A percentile compares a stretch with the other conserved stretches of the same genome.
phyloP scores from a whole-genome alignment of 2,797 vertebrate species.

The Dicrostonyx torquatus region DNA sequence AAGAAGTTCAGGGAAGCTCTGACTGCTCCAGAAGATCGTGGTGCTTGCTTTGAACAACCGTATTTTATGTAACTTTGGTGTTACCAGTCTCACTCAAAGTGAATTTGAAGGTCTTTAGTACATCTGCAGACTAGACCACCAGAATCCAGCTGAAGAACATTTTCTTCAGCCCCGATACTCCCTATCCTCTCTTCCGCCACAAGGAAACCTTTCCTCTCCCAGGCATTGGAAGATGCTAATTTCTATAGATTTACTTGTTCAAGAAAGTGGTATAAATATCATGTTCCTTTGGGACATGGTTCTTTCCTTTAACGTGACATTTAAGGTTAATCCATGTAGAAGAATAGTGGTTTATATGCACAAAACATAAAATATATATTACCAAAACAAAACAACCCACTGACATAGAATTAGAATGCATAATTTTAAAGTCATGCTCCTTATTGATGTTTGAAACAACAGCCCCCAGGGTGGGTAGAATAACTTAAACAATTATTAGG shows the following conservation, averaged over 20 bases:
- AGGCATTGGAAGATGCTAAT: background rate
- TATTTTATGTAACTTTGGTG: background rate
- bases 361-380: background rate
- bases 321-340: background rate
- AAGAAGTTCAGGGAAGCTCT: background rate
- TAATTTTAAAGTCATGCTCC: background rate
- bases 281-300: background rate
- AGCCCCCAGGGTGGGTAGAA: background rate
- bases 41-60: background rate
- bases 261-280: background rate
- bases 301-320: slow-evolving; percentile 5
- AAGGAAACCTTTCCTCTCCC: background rate
- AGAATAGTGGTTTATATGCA: slow-evolving; percentile 18
- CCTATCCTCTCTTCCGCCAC: background rate
- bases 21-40: background rate
- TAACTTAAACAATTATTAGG: background rate
- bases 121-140: background rate
- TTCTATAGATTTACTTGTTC: slow-evolving; percentile 5
- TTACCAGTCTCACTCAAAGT: background rate
- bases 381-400: background rate
- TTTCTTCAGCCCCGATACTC: background rate
- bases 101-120: background rate
- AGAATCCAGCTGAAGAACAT: slow-evolving; percentile 7
- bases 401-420: background rate
- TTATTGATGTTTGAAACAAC: slow-evolving; percentile 1